Evolutionary conservation across 2,113 vertebrate genomes (phyloP).

Genomic region (Rhinolophus sinicus): DNA sequence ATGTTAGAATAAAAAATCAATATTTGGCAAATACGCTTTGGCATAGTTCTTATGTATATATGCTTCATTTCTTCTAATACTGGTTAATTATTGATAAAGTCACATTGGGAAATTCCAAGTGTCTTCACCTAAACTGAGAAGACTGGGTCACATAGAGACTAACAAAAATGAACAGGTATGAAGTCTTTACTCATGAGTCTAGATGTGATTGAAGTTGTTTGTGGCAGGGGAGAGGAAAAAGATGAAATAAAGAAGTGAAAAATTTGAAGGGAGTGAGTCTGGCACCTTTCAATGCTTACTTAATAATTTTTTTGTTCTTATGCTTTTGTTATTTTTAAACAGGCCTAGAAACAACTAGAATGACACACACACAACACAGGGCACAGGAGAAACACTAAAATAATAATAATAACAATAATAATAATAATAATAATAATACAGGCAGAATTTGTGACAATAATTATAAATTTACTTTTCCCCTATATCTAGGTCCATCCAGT

Average conservation of each 20-base stretch:
- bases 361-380: neutral
- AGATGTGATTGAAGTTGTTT: neutral
- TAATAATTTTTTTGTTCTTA: neutral
- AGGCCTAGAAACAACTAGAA: neutral
- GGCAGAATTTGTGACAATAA: neutral
- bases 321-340: conserved; percentile 49
- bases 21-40: neutral
- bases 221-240: neutral
- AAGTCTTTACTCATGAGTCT: neutral
- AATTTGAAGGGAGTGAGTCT: neutral
- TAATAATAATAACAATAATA: neutral
- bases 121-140: neutral
- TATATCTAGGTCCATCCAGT: neutral
- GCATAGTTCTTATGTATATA: neutral
- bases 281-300: neutral
- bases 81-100: conserved; percentile 17
- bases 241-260: conserved; percentile 29
- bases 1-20: neutral
- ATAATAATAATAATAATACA: neutral
- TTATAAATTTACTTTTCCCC: neutral
- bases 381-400: neutral
- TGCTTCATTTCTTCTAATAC: neutral
- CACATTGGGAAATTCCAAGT: neutral
- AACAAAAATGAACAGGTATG: neutral
- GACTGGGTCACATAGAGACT: neutral